Conservation (phyloP, 2,113 vertebrate genomes). For the Pluvialis apricaria region DNA sequence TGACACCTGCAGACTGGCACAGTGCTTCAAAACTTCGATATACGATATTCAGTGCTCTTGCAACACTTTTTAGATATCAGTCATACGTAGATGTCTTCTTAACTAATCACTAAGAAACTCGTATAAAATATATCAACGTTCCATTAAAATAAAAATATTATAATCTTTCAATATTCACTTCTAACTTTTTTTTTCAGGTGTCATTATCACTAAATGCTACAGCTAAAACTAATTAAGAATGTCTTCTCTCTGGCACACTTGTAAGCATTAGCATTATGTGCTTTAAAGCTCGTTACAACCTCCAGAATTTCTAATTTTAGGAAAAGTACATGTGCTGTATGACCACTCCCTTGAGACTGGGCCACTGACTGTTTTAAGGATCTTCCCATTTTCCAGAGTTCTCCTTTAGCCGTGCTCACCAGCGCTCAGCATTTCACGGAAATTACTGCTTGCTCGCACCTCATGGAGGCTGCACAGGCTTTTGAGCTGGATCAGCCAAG, state of each 20-base stretch:
- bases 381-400: not conserved
- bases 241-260: not conserved
- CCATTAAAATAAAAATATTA: not conserved
- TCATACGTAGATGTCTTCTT: not conserved
- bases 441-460: not conserved
- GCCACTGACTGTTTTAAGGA: not conserved
- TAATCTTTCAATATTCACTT: not conserved
- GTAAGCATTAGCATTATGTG: not conserved
- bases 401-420: not conserved
- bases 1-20: slow-evolving; percentile 68
- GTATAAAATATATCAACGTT: not conserved
- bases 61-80: slow-evolving; percentile 27
- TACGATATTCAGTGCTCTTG: not conserved
- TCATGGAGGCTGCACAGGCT: not conserved
- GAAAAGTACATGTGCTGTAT: rapidly evolving
- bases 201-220: not conserved
- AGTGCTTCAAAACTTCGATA: slow-evolving; percentile 13
- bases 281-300: not conserved
- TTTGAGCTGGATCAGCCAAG: not conserved
- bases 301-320: not conserved
- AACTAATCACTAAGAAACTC: slow-evolving; percentile 10
- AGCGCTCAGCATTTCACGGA: not conserved
- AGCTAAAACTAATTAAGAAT: not conserved
- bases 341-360: not conserved
- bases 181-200: not conserved